Evolutionary conservation across 2,113 vertebrate genomes (phyloP).

Genomic region (Raja brachyura): DNA sequence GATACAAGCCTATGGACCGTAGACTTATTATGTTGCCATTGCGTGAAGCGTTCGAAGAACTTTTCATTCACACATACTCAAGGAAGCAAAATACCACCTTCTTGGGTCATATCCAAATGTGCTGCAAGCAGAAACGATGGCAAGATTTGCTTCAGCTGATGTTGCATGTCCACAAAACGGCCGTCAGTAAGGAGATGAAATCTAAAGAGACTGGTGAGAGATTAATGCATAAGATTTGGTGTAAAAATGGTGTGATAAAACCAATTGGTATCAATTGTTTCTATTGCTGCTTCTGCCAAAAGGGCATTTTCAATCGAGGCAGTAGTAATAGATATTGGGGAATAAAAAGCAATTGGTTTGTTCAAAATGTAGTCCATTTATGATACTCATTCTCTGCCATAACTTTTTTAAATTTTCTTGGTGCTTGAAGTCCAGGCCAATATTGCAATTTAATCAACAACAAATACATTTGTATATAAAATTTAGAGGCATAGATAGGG

Average conservation of each 20-base stretch:
- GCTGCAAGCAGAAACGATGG: conserved; percentile 89
- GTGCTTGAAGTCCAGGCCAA: too few relatives aligned
- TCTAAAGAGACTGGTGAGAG: conserved; percentile 67
- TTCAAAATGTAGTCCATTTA: not conserved
- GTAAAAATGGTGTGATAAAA: not conserved
- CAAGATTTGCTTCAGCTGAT: conserved; percentile 86
- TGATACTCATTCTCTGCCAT: not conserved
- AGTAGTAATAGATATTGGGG: not conserved
- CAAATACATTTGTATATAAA: too few relatives aligned
- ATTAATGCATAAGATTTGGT: not conserved
- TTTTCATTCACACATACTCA: conserved; percentile 91
- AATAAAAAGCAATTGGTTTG: not conserved
- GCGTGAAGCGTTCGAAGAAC: conserved; percentile 85
- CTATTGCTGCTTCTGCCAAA: not conserved
- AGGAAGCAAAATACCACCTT: conserved; percentile 90
- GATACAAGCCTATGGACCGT: conserved; percentile 92
- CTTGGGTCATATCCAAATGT: conserved; percentile 91
- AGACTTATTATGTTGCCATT: conserved; percentile 83
- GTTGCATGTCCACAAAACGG: conserved; percentile 89
- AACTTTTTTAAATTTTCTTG: not conserved
- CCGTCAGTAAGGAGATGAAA: conserved; percentile 70
- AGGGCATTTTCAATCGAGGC: not conserved
- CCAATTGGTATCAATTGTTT: not conserved
- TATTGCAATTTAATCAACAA: too few relatives aligned
- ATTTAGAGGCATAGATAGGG: too few relatives aligned